These are phyloP conservation scores for Pomatostomus ruficeps DNA, from an alignment of 2,113 vertebrate species.

Conservation along the genomic window DNA sequence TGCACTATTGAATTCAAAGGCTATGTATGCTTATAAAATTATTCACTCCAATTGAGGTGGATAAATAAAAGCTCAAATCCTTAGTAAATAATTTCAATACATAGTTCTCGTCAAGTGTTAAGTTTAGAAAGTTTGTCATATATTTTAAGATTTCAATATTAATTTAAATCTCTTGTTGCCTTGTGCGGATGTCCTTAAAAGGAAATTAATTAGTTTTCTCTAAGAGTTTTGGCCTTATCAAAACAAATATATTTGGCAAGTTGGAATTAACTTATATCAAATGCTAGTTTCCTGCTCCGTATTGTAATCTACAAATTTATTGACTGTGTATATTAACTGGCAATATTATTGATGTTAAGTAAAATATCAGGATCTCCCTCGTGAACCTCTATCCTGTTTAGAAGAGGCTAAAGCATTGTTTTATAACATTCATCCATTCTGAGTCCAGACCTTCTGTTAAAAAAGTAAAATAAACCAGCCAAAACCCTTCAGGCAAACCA, in stretches of 20 bases:
- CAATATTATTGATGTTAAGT: background rate
- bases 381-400: background rate
- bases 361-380: background rate
- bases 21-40: background rate
- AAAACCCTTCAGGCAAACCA: background rate
- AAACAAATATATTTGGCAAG: background rate
- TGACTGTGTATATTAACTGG: background rate
- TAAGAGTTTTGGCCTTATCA: background rate
- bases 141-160: background rate
- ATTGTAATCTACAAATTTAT: background rate
- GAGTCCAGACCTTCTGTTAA: background rate
- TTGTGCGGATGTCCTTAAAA: background rate
- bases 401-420: background rate
- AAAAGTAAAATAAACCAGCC: background rate
- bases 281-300: background rate
- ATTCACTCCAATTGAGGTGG: background rate
- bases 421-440: background rate
- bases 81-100: background rate
- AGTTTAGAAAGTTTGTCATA: background rate
- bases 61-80: background rate
- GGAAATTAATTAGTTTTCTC: background rate
- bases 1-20: background rate
- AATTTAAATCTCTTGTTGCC: background rate
- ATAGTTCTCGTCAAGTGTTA: background rate
- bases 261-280: background rate